A percentile compares a stretch with the other conserved stretches of the same genome.
phyloP scores from a whole-genome alignment of 2,113 vertebrate genomes.

The Ascaphus truei region DNA sequence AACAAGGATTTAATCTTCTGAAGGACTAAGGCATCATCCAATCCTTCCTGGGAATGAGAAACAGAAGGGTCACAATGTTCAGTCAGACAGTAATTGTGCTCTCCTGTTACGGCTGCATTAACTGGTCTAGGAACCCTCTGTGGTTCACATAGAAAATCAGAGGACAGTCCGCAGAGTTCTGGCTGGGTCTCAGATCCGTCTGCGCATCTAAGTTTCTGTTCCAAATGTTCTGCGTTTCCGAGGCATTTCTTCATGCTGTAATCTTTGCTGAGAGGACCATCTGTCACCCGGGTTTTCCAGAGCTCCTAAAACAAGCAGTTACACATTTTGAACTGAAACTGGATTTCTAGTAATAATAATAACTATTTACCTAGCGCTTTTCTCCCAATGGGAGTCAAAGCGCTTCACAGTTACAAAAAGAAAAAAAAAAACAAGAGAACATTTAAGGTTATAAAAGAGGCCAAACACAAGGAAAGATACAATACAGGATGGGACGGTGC shows the following conservation, averaged over 20 bases:
- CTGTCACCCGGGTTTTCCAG: slow-evolving; percentile 68
- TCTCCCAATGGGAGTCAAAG: no score
- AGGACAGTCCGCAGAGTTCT: background rate
- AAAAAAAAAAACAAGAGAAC: no score
- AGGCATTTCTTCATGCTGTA: slow-evolving; percentile 57
- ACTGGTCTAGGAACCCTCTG: background rate
- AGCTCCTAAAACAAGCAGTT: slow-evolving; percentile 50
- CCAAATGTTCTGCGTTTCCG: slow-evolving; percentile 17
- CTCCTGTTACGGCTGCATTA: slow-evolving; percentile 10
- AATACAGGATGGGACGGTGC: no score
- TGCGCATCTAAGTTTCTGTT: background rate
- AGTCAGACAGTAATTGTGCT: slow-evolving; percentile 64
- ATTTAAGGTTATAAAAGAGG: no score
- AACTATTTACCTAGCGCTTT: no score
- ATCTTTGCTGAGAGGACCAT: slow-evolving; percentile 50
- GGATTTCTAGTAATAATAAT: no score
- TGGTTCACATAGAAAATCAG: background rate
- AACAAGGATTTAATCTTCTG: background rate
- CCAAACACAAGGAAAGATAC: no score
- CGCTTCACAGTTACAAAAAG: no score
- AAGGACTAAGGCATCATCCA: background rate
- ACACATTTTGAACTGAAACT: no score
- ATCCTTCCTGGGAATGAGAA: background rate
- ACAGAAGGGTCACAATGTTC: background rate
- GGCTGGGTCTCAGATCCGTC: background rate